Evolutionary conservation across 2,888 invertebrate species (phyloP).

Genomic region (Rhagium mordax): DNA sequence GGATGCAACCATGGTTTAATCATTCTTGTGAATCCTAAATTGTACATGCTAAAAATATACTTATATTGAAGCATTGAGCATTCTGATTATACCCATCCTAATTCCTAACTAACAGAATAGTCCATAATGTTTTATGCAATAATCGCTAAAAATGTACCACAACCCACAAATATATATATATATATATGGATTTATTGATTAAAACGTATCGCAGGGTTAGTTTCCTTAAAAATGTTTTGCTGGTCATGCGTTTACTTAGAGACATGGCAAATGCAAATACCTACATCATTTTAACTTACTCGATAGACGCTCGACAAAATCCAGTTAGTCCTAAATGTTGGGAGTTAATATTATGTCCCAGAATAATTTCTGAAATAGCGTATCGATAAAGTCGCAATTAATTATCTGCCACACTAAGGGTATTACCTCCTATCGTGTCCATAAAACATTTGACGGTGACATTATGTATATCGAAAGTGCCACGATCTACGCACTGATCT

Average conservation of each 20-base stretch:
- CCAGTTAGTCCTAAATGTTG: conserved; percentile 39
- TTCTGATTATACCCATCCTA: too few species aligned
- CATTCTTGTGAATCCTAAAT: conserved; percentile 52
- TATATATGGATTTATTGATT: too few species aligned
- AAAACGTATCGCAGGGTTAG: too few species aligned
- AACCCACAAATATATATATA: too few species aligned
- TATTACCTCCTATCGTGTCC: conserved; percentile 54
- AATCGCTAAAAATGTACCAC: too few species aligned
- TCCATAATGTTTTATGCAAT: too few species aligned
- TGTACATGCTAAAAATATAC: conserved; percentile 50
- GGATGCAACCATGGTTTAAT: conserved; percentile 55
- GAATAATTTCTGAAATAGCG: conserved; percentile 47
- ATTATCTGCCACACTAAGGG: not conserved
- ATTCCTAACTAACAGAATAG: too few species aligned
- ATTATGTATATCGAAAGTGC: conserved; percentile 47
- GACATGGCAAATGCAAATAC: too few species aligned
- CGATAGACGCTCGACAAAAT: conserved; percentile 30
- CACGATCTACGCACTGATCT: conserved; percentile 41
- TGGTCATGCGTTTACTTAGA: too few species aligned
- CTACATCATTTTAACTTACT: conserved; percentile 13
- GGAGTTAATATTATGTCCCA: conserved; percentile 46
- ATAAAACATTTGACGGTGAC: conserved; percentile 50
- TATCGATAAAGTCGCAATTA: not conserved
- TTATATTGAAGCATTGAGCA: too few species aligned
- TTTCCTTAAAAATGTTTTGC: too few species aligned